phyloP scores from a whole-genome alignment of 2,113 vertebrate genomes.

The Rhinoptilus africanus region DNA sequence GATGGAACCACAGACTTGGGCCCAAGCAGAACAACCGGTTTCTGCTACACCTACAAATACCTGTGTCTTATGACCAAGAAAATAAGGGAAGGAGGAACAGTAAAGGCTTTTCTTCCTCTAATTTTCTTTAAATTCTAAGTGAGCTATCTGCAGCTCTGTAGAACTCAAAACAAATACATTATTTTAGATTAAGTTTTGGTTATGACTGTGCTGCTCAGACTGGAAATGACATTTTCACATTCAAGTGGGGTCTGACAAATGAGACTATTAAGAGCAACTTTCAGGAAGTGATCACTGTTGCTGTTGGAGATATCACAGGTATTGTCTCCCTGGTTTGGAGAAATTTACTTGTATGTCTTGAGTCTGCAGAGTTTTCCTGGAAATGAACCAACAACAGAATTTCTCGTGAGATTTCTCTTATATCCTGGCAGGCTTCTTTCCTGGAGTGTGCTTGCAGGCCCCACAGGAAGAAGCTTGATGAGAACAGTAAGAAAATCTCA shows the following conservation, averaged over 20 bases:
- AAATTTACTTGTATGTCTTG: not conserved
- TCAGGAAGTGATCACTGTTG: not conserved
- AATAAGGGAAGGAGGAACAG: not conserved
- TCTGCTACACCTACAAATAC: not conserved
- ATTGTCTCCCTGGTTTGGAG: not conserved
- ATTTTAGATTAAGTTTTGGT: not conserved
- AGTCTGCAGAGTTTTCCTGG: slow-evolving; percentile 40
- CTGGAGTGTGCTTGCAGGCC: slow-evolving; percentile 26
- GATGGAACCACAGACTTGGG: not conserved
- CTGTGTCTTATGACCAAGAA: not conserved
- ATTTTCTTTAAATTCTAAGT: not conserved
- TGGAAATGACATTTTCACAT: slow-evolving; percentile 19
- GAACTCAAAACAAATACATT: not conserved
- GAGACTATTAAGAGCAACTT: not conserved
- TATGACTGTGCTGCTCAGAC: not conserved
- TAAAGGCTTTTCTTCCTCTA: not conserved
- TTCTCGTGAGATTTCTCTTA: slow-evolving; percentile 50
- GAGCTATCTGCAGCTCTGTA: not conserved
- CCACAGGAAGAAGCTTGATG: slow-evolving; percentile 55
- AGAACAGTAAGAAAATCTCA: slow-evolving; percentile 27
- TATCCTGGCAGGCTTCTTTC: slow-evolving; percentile 55
- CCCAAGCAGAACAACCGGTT: not conserved
- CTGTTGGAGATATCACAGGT: slow-evolving; percentile 16
- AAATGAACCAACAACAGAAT: slow-evolving; percentile 36
- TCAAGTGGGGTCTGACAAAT: not conserved